Evolutionary conservation across 2,888 invertebrate species (phyloP), one percentile per base, ranked within the genome.

Genomic region (Pristionchus entomophagus): DNA sequence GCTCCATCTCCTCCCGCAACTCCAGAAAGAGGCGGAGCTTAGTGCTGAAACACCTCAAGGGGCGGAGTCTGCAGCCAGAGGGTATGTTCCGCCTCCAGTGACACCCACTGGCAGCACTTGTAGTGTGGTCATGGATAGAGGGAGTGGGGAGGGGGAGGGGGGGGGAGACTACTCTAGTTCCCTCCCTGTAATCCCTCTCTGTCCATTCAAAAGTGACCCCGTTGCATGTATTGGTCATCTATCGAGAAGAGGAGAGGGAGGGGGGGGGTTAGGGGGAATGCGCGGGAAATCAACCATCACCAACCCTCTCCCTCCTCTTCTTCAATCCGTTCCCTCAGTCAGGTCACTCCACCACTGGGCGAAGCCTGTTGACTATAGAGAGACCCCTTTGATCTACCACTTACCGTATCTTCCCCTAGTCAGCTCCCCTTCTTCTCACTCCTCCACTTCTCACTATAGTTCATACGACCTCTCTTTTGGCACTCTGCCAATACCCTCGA

Each of bases 141-240:
- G n/a, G 45, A 73, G 41, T 73, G 69, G 69, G 26, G 56, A 59
- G n/a, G 19, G 65, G 22, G 19, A 35, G 65, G 35, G 32, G 35
- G 65, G 35, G 62, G 62, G 65, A 65, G 65, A 35, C 35, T 49
- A 32, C 29, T 51, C 78, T 41, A 17, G 17, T 53, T 51, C 19
- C 45, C 49, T 51, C 45, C 29, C 32, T 45, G 35, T 69, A 69
- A 69, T 69, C 69, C 69, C 69, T 38, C 69, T 69, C 45, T 77
- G 17, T 10, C 78, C 78, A 80, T 80, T 80, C 78, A 80, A 80
- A 49, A 80, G 78, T 80, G 78, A 80, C 78, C 78, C 78, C 78
- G 78, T 80, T 80, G 77, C 77, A 49, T 45, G 45, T 26, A 45
- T 73, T 73, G 73, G 73, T 73, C 41, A 45, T 73, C 77, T 41